phyloP scores from a whole-genome alignment of 1,140 invertebrate species.

The Phthorimaea operculella region DNA sequence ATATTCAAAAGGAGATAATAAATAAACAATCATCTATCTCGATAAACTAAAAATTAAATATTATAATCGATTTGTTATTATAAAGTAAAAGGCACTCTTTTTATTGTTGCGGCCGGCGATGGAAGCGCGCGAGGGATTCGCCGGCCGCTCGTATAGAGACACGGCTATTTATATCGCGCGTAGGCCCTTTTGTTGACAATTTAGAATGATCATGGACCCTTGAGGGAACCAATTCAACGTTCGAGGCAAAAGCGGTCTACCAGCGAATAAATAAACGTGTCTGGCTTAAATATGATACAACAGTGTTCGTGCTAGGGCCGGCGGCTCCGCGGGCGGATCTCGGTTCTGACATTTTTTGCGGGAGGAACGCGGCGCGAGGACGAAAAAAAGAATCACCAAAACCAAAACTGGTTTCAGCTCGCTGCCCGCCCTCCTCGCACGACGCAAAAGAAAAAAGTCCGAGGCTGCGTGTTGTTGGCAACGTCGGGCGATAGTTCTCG shows the following conservation, averaged over 20 bases:
- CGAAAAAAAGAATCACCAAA: constrained; percentile 62
- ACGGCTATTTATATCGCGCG: too few species aligned
- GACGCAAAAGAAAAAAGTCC: constrained; percentile 55
- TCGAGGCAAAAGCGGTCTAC: too few species aligned
- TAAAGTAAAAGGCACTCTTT: constrained; percentile 61
- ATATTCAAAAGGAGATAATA: constrained; percentile 64
- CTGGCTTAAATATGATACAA: too few species aligned
- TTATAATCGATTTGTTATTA: constrained; percentile 54
- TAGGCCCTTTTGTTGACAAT: too few species aligned
- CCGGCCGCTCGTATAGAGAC: not conserved
- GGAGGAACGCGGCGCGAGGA: constrained; percentile 25
- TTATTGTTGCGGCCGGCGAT: constrained; percentile 25
- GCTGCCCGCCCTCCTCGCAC: constrained; percentile 41
- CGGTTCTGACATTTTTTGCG: constrained; percentile 43
- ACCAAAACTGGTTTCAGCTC: constrained; percentile 52
- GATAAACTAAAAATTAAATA: constrained; percentile 67
- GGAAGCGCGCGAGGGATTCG: constrained; percentile 43
- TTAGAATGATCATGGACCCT: too few species aligned
- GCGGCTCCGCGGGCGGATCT: constrained; percentile 16
- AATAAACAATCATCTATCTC: constrained; percentile 65
- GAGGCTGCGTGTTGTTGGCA: constrained; percentile 30
- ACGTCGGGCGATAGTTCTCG: constrained; percentile 34
- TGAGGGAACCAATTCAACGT: too few species aligned
- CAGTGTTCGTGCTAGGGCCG: too few species aligned
- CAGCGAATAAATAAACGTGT: too few species aligned